Percentiles rank a stretch among this genome's conserved stretches.
phyloP scores from a whole-genome alignment of 2,113 vertebrate genomes.

The Neodon shergylaensis region DNA sequence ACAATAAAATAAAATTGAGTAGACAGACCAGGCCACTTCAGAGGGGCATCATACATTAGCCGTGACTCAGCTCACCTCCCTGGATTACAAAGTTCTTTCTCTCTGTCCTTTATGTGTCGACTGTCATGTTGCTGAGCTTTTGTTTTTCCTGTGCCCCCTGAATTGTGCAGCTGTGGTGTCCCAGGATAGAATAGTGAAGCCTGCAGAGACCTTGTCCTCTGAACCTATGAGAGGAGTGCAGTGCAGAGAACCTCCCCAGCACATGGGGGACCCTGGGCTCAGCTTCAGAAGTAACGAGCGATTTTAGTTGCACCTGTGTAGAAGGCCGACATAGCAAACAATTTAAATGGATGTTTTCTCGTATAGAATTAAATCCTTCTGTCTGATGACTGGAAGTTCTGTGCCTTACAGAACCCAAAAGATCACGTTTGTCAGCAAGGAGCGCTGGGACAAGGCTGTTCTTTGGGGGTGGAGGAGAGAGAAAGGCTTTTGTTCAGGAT shows the following conservation, averaged over 20 bases:
- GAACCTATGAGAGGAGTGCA: not conserved
- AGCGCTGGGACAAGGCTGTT: not conserved
- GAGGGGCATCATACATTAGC: accelerated
- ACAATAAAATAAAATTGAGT: not conserved
- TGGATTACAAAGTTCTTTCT: not conserved
- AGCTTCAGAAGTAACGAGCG: not conserved
- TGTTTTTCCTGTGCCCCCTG: not conserved
- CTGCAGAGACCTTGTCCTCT: not conserved
- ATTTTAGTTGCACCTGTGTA: not conserved
- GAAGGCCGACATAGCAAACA: not conserved
- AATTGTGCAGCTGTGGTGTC: not conserved
- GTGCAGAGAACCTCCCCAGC: no score
- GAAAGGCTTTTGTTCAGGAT: not conserved
- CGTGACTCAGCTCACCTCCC: accelerated
- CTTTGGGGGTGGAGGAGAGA: not conserved
- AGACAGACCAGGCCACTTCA: not conserved
- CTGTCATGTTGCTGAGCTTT: not conserved
- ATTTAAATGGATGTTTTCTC: not conserved
- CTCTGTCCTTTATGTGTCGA: not conserved
- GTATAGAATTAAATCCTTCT: not conserved
- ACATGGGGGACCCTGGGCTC: not conserved
- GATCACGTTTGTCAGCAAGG: not conserved
- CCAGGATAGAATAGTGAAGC: not conserved
- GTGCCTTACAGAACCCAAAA: not conserved
- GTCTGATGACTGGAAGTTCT: not conserved